Evolutionary conservation across 2,888 invertebrate species (phyloP).

Genomic region (Protonemura montana): DNA sequence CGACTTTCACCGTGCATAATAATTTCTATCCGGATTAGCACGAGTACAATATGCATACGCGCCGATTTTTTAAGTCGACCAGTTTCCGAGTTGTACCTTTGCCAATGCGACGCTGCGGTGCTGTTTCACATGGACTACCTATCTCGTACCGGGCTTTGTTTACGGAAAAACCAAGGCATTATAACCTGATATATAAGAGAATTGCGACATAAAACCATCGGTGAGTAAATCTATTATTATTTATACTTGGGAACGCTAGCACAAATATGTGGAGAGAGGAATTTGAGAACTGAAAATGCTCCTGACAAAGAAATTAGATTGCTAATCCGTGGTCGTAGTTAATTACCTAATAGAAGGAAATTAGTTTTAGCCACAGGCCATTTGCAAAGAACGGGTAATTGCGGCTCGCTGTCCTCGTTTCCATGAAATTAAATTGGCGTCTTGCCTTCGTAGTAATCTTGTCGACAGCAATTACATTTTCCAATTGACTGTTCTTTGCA

Average conservation of each 20-base stretch:
- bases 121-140: not conserved
- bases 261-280: conserved; percentile 25
- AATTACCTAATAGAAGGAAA: not conserved
- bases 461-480: not conserved
- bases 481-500: not conserved
- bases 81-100: conserved; percentile 10
- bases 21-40: too few relatives aligned
- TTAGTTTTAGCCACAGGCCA: not conserved
- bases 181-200: conserved; percentile 27
- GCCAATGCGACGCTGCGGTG: not conserved
- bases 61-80: not conserved
- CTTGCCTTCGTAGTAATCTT: not conserved
- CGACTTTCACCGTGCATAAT: too few relatives aligned
- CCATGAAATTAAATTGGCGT: not conserved
- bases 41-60: too few relatives aligned
- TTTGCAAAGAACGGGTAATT: not conserved
- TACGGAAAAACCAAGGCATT: conserved; percentile 39
- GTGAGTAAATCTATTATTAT: conserved; percentile 35
- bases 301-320: conserved; percentile 28
- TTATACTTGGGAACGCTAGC: conserved; percentile 14
- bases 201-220: conserved; percentile 1
- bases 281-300: conserved; percentile 31
- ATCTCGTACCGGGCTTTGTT: conserved; percentile 32
- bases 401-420: not conserved
- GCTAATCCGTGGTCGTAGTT: not conserved